A percentile compares a stretch with the other conserved stretches of the same genome.
Evolutionary conservation across 2,888 invertebrate species (phyloP).

Genomic region (Callimorpha dominula): DNA sequence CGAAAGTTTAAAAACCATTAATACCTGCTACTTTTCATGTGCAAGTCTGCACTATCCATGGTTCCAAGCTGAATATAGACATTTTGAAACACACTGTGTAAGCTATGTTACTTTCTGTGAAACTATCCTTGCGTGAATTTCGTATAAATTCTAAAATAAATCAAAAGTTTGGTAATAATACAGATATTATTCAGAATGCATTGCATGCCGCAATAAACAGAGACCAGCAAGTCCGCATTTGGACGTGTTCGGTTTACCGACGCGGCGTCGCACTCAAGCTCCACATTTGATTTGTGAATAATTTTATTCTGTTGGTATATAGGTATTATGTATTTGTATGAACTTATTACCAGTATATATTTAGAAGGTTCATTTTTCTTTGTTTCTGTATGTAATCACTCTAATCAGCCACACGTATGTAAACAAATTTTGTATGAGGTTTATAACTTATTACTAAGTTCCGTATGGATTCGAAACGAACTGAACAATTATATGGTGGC

Average conservation of each 20-base stretch:
- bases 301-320: slow-evolving; percentile 11
- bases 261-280: slow-evolving; percentile 10
- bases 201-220: slow-evolving; percentile 31
- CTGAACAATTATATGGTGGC: too few species aligned
- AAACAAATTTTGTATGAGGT: too few species aligned
- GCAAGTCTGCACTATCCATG: too few species aligned
- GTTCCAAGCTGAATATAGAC: too few species aligned
- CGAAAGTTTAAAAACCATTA: too few species aligned
- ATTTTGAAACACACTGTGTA: too few species aligned
- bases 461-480: too few species aligned
- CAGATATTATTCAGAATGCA: slow-evolving; percentile 43
- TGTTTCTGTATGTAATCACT: too few species aligned
- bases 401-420: too few species aligned
- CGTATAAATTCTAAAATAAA: slow-evolving; percentile 15
- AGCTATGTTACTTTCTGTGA: background rate
- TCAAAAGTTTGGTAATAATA: slow-evolving; percentile 25
- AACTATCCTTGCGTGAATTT: background rate
- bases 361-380: background rate
- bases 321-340: background rate
- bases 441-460: too few species aligned
- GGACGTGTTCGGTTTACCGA: slow-evolving; percentile 40
- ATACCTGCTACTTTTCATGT: too few species aligned
- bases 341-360: background rate
- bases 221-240: slow-evolving; percentile 30
- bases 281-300: slow-evolving; percentile 32